phyloP scores from a whole-genome alignment of 1,140 invertebrate species.

The Solen grandis region DNA sequence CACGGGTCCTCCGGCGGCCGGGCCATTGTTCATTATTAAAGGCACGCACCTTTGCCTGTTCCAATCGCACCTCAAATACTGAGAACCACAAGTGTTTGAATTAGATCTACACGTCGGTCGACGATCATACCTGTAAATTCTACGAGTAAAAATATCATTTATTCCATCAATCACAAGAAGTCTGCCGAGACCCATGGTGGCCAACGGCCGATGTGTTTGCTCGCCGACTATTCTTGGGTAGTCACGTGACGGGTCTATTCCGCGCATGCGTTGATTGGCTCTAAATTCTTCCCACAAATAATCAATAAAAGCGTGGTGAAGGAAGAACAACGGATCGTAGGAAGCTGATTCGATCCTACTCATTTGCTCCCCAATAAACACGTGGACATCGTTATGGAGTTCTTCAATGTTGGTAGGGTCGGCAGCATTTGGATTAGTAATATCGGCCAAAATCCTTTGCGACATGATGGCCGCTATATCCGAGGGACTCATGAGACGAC shows the following conservation, averaged over 20 bases:
- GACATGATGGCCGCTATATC: constrained; percentile 57
- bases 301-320: constrained; percentile 67
- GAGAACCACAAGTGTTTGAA: constrained; percentile 64
- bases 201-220: constrained; percentile 61
- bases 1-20: constrained; percentile 27
- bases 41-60: constrained; percentile 58
- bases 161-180: constrained; percentile 66
- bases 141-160: constrained; percentile 64
- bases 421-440: constrained; percentile 65
- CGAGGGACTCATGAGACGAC: constrained; percentile 57
- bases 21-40: constrained; percentile 62
- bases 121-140: constrained; percentile 65
- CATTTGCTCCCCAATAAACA: constrained; percentile 68
- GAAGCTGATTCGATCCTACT: constrained; percentile 63
- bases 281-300: constrained; percentile 70
- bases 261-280: constrained; percentile 65
- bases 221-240: constrained; percentile 67
- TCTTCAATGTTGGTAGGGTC: constrained; percentile 65
- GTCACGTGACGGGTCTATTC: constrained; percentile 64
- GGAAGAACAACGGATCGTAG: constrained; percentile 66
- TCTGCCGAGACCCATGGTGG: constrained; percentile 64
- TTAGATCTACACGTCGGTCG: constrained; percentile 60
- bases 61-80: constrained; percentile 67
- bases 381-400: constrained; percentile 65
- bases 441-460: constrained; percentile 57